These are phyloP conservation scores for Meloe dianella DNA, from an alignment of 2,888 invertebrate species.

Conservation along the genomic window DNA sequence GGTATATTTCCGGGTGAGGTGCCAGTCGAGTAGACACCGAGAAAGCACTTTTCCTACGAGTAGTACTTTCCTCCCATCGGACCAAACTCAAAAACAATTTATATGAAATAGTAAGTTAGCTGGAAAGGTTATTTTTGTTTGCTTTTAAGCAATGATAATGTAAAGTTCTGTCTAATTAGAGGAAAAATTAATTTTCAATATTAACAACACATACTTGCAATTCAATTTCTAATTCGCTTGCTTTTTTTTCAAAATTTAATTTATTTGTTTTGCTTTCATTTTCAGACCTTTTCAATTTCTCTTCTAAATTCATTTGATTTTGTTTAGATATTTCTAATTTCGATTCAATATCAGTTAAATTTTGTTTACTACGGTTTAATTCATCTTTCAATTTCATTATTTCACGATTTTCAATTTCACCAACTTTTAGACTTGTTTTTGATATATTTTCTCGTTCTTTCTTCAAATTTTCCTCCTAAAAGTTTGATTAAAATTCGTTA, in stretches of 20 bases:
- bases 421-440: conserved; percentile 49
- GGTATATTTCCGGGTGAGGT: no score
- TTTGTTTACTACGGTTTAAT: conserved; percentile 46
- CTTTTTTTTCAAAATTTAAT: conserved; percentile 68
- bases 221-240: conserved; percentile 52
- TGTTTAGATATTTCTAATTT: conserved; percentile 52
- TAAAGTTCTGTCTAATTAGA: no score
- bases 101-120: no score
- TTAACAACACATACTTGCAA: conserved; percentile 45
- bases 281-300: conserved; percentile 68
- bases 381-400: conserved; percentile 52
- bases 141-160: no score
- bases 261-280: conserved; percentile 68
- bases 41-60: no score
- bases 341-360: conserved; percentile 50
- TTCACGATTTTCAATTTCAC: conserved; percentile 47
- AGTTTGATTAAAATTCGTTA: conserved; percentile 13
- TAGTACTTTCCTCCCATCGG: no score
- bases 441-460: conserved; percentile 60
- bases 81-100: no score
- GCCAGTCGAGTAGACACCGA: no score
- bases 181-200: conserved; percentile 8
- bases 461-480: conserved; percentile 61
- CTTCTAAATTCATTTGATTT: conserved; percentile 51
- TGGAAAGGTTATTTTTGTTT: no score